phyloP scores from a whole-genome alignment of 2,797 vertebrate genomes.

The Parotocinclus haroldoi region DNA sequence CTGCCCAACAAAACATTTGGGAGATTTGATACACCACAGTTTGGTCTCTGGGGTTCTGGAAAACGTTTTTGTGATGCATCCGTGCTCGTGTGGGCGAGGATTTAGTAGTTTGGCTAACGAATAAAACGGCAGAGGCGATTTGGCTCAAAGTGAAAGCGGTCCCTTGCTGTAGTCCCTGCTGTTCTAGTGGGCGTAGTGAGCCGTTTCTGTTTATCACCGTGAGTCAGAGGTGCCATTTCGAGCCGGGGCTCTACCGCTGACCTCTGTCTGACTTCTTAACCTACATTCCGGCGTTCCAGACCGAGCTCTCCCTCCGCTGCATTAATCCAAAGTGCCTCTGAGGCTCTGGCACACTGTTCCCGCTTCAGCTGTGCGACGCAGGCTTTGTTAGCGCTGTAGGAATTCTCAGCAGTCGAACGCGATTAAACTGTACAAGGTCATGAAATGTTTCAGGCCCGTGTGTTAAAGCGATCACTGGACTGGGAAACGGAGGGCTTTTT shows the following conservation, averaged over 20 bases:
- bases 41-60: too few species aligned
- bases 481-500: slow-evolving; percentile 60
- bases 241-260: slow-evolving; percentile 11
- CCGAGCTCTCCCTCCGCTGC: slow-evolving; percentile 8
- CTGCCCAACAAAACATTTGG: too few species aligned
- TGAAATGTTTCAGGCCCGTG: slow-evolving; percentile 50
- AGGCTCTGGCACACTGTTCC: neutral
- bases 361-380: neutral
- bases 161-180: too few species aligned
- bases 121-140: too few species aligned
- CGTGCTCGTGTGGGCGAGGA: too few species aligned
- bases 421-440: slow-evolving; percentile 30
- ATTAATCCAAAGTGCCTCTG: neutral
- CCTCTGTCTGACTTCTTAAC: slow-evolving; percentile 22
- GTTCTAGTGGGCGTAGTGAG: neutral
- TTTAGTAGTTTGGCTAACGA: too few species aligned
- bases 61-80: too few species aligned
- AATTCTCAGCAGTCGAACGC: neutral
- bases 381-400: neutral
- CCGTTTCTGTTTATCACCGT: neutral
- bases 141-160: too few species aligned
- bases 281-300: slow-evolving; percentile 13
- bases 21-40: too few species aligned
- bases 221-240: slow-evolving; percentile 23
- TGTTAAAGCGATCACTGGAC: slow-evolving; percentile 57